phyloP scores from a whole-genome alignment of 2,888 invertebrate species.

The Ophion ellenae region DNA sequence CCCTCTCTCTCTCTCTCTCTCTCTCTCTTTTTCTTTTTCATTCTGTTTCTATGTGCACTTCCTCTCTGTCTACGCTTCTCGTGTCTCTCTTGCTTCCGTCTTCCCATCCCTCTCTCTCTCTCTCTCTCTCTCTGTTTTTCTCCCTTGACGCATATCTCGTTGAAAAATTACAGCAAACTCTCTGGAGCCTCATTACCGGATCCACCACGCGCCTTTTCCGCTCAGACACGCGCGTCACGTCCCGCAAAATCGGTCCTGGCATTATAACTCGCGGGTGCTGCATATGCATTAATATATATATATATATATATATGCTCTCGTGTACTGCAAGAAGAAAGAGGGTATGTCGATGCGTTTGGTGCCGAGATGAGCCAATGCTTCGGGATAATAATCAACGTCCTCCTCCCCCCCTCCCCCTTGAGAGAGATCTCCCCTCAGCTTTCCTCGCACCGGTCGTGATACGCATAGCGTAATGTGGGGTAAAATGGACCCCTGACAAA shows the following conservation, averaged over 20 bases:
- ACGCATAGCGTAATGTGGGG: background rate
- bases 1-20: slow-evolving; percentile 31
- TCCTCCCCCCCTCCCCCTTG: slow-evolving; percentile 41
- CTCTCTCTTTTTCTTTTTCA: slow-evolving; percentile 46
- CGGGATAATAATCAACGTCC: slow-evolving; percentile 70
- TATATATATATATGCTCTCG: slow-evolving; percentile 10
- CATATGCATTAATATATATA: slow-evolving; percentile 50
- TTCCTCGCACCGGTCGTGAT: slow-evolving; percentile 11
- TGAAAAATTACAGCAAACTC: slow-evolving; percentile 53
- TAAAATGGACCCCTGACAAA: slow-evolving; percentile 14
- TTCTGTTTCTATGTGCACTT: background rate
- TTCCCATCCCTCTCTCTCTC: slow-evolving; percentile 17
- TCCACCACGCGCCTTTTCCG: slow-evolving; percentile 76
- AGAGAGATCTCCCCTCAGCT: slow-evolving; percentile 38
- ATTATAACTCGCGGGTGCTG: slow-evolving; percentile 72
- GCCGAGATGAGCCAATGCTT: slow-evolving; percentile 60
- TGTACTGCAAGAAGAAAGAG: slow-evolving; percentile 14
- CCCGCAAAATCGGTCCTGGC: slow-evolving; percentile 75
- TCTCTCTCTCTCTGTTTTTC: slow-evolving; percentile 51
- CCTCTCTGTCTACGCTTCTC: background rate
- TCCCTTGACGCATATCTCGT: slow-evolving; percentile 55
- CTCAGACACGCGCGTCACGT: slow-evolving; percentile 80
- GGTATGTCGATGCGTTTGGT: slow-evolving; percentile 44
- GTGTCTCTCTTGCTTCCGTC: background rate
- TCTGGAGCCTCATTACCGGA: slow-evolving; percentile 68